Conservation (phyloP, 2,113 vertebrate genomes). For the Castor canadensis region DNA sequence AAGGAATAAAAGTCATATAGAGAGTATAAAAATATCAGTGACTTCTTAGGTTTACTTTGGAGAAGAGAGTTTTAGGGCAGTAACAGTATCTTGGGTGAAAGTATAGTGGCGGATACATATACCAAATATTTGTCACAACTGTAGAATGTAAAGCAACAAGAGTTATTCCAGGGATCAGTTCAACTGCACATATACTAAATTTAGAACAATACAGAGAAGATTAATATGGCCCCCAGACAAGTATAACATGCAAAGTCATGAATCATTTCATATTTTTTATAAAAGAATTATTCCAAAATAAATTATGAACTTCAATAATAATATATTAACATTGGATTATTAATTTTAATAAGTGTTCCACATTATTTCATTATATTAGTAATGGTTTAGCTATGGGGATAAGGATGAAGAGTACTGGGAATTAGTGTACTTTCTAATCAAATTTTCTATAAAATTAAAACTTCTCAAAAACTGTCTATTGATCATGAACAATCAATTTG, state of each 20-base stretch:
- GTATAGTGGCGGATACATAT: not conserved
- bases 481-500: not conserved
- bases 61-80: not conserved
- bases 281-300: no score
- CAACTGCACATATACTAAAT: no score
- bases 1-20: not conserved
- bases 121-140: not conserved
- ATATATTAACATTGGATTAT: not conserved
- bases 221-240: no score
- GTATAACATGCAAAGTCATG: no score
- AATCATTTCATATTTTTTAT: no score
- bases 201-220: no score
- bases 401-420: no score
- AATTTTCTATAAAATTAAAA: not conserved
- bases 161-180: not conserved
- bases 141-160: not conserved
- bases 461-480: not conserved
- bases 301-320: no score
- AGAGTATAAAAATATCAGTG: not conserved
- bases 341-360: not conserved
- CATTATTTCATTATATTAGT: no score
- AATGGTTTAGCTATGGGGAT: no score
- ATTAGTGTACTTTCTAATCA: not conserved
- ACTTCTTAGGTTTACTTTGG: rapidly evolving
- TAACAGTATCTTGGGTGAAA: not conserved